phyloP scores from a whole-genome alignment of 2,797 vertebrate species.

The Microtus agrestis region DNA sequence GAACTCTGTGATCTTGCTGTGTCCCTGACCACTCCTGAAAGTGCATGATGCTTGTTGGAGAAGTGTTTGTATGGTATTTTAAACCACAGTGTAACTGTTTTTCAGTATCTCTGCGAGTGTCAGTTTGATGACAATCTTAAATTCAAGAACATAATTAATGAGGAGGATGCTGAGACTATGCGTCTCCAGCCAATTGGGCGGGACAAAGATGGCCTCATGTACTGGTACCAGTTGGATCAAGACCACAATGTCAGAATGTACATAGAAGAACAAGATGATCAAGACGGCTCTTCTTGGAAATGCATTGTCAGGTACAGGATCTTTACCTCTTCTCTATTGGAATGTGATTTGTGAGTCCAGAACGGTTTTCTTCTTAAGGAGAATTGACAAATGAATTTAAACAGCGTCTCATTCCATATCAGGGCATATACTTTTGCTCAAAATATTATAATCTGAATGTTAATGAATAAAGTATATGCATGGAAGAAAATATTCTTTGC shows the following conservation, averaged over 20 bases:
- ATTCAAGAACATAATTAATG: constrained; percentile 96
- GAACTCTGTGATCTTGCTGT: not conserved
- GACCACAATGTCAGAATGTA: constrained; percentile 96
- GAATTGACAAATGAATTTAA: constrained; percentile 12
- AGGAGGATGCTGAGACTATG: constrained; percentile 98
- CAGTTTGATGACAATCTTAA: constrained; percentile 99
- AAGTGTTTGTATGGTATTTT: constrained; percentile 41
- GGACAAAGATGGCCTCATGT: constrained; percentile 95
- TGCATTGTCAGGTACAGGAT: constrained; percentile 95
- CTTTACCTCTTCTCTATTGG: not conserved
- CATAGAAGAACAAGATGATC: constrained; percentile 98
- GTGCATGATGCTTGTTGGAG: constrained; percentile 38
- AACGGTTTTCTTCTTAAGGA: not conserved
- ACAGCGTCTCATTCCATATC: not conserved
- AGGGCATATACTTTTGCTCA: not conserved
- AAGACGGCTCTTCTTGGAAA: constrained; percentile 96
- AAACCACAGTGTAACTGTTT: constrained; percentile 53
- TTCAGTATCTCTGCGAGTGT: constrained; percentile 98
- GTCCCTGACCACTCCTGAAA: not conserved
- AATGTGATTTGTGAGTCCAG: not conserved
- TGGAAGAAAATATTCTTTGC: not conserved
- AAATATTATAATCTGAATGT: not conserved
- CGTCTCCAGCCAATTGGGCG: constrained; percentile 96
- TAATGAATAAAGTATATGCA: not conserved
- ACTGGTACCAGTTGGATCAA: constrained; percentile 98